phyloP scores from a whole-genome alignment of 1,140 invertebrate species.

The Brachionus rubens region DNA sequence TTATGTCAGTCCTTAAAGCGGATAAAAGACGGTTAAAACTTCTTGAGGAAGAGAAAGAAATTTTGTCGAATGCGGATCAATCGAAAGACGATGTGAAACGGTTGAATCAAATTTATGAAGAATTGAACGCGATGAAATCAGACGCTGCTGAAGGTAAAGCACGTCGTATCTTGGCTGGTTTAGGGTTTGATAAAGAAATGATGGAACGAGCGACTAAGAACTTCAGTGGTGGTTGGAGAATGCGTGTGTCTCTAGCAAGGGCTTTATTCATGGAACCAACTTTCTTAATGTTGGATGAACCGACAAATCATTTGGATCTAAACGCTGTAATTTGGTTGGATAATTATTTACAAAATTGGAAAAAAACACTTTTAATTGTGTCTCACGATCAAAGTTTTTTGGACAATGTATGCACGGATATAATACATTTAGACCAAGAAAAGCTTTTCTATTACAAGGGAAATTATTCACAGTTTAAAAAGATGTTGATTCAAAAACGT shows the following conservation, averaged over 20 bases:
- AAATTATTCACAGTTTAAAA: conserved; percentile 89
- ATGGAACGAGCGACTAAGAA: conserved; percentile 87
- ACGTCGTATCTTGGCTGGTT: conserved; percentile 87
- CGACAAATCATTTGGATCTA: conserved; percentile 77
- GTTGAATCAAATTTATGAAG: conserved; percentile 85
- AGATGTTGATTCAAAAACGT: conserved; percentile 92
- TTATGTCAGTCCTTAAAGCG: conserved; percentile 85
- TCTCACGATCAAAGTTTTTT: conserved; percentile 99
- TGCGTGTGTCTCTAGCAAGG: conserved; percentile 88
- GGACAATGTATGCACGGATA: conserved; percentile 97
- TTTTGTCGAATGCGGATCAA: conserved; percentile 66
- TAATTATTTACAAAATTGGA: conserved; percentile 94
- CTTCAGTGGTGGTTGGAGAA: conserved; percentile 96
- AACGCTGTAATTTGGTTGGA: conserved; percentile 99
- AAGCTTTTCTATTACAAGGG: conserved; percentile 96
- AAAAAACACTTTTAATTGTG: conserved; percentile 92
- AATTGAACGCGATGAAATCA: conserved; percentile 89
- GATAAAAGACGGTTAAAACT: conserved; percentile 81
- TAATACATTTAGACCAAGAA: conserved; percentile 90
- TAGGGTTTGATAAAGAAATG: conserved; percentile 91
- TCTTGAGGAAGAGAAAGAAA: conserved; percentile 73
- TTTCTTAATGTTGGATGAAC: conserved; percentile 90
- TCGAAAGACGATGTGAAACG: conserved; percentile 70
- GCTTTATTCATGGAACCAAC: conserved; percentile 80
- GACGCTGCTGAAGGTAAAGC: conserved; percentile 93